Percentiles rank a stretch among this genome's conserved stretches.
These are phyloP conservation scores for Sinotaia quadrata DNA, from an alignment of 2,888 invertebrate genomes.

Conservation along the genomic window DNA sequence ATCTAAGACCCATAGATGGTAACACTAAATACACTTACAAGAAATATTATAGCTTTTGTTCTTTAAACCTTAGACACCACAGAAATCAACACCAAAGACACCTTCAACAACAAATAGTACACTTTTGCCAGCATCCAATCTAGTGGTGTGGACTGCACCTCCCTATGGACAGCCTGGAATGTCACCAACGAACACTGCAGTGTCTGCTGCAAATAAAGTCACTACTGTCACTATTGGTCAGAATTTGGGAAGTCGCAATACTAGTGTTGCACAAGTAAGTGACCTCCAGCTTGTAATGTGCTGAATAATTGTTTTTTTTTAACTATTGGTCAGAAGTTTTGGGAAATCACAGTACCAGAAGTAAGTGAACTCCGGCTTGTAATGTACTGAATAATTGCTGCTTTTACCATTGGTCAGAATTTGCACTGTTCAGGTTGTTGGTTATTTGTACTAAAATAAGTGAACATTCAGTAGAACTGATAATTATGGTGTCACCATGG, in stretches of 20 bases:
- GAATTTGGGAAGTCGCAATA: conserved; percentile 10
- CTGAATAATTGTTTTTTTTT: too few species aligned
- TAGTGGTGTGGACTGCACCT: not conserved
- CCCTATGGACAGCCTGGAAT: not conserved
- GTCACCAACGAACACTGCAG: not conserved
- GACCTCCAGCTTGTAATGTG: too few species aligned
- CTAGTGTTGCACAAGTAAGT: conserved; percentile 24
- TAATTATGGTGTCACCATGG: too few species aligned
- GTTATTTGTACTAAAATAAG: too few species aligned
- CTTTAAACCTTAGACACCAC: not conserved
- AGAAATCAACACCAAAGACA: not conserved
- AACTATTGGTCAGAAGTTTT: too few species aligned
- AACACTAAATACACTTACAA: conserved; percentile 3
- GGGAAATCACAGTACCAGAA: too few species aligned
- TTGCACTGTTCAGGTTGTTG: too few species aligned
- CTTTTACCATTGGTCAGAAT: too few species aligned
- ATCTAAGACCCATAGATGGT: too few species aligned
- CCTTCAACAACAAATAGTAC: conserved; percentile 3
- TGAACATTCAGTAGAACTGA: too few species aligned
- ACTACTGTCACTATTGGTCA: conserved; percentile 1
- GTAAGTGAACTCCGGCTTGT: too few species aligned
- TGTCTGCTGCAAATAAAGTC: not conserved
- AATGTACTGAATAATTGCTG: too few species aligned
- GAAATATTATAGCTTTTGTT: not conserved
- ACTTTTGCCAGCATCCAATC: not conserved